Conservation (phyloP, 2,888 invertebrate genomes). For the Stictocephala bisonia region DNA sequence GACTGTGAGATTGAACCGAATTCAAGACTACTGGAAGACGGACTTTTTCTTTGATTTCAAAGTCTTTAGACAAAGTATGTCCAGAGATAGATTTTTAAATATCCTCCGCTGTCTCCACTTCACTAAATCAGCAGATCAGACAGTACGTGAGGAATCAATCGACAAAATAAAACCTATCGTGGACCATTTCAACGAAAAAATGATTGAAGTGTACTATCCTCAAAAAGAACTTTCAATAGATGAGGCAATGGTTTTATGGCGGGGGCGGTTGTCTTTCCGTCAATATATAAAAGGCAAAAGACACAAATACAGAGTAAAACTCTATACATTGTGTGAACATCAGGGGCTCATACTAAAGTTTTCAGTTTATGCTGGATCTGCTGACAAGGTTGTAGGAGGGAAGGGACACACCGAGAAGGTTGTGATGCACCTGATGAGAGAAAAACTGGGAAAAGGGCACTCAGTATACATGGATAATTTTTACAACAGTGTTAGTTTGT, state of each 20-base stretch:
- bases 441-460: too few relatives aligned
- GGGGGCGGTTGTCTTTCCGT: background rate
- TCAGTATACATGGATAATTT: constrained; percentile 11
- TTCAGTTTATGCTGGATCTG: background rate
- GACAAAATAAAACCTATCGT: constrained; percentile 5
- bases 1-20: constrained; percentile 41
- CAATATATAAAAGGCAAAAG: constrained; percentile 16
- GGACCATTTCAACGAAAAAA: constrained; percentile 20
- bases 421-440: constrained; percentile 7
- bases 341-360: constrained; percentile 2
- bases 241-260: constrained; percentile 29
- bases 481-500: constrained; percentile 6
- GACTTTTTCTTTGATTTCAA: constrained; percentile 38
- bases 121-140: background rate
- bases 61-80: constrained; percentile 33
- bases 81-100: constrained; percentile 40
- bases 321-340: constrained; percentile 4
- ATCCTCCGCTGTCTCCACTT: constrained; percentile 43
- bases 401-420: constrained; percentile 1
- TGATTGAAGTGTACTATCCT: constrained; percentile 2
- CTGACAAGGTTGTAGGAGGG: background rate
- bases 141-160: background rate
- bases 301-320: constrained; percentile 11
- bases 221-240: constrained; percentile 20
- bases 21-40: constrained; percentile 46